Conservation (phyloP, 2,113 vertebrate species). For the Cochlearius cochlearius region DNA sequence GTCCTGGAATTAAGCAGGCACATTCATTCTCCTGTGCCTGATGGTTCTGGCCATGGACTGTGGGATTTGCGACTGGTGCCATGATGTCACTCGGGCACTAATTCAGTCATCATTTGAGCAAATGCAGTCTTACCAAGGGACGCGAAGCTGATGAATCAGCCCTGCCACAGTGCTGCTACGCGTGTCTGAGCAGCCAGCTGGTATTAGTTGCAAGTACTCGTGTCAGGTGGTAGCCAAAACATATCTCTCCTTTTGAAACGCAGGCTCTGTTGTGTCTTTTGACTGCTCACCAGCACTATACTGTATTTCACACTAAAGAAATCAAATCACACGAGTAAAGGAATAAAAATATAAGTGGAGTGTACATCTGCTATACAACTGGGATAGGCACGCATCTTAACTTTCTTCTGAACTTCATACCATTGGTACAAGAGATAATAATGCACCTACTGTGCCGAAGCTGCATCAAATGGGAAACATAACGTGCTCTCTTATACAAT, state of each 20-base stretch:
- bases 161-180: not conserved
- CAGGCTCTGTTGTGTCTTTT: not conserved
- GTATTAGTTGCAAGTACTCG: not conserved
- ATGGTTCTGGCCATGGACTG: not conserved
- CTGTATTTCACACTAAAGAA: not conserved
- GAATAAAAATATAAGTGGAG: not conserved
- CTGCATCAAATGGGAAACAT: not conserved
- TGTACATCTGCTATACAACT: not conserved
- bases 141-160: not conserved
- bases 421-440: not conserved
- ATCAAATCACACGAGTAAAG: not conserved
- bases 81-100: not conserved
- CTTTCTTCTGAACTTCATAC: not conserved
- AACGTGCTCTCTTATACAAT: not conserved
- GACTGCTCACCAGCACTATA: not conserved
- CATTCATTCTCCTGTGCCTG: not conserved
- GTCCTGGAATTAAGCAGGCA: not conserved
- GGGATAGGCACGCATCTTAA: not conserved
- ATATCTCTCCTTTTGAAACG: not conserved
- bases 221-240: conserved; percentile 12
- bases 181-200: not conserved
- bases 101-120: conserved; percentile 4
- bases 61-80: not conserved
- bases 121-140: not conserved
- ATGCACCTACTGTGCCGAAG: not conserved